Evolutionary conservation across 2,888 invertebrate species (phyloP).

Genomic region (Amitus sp.): DNA sequence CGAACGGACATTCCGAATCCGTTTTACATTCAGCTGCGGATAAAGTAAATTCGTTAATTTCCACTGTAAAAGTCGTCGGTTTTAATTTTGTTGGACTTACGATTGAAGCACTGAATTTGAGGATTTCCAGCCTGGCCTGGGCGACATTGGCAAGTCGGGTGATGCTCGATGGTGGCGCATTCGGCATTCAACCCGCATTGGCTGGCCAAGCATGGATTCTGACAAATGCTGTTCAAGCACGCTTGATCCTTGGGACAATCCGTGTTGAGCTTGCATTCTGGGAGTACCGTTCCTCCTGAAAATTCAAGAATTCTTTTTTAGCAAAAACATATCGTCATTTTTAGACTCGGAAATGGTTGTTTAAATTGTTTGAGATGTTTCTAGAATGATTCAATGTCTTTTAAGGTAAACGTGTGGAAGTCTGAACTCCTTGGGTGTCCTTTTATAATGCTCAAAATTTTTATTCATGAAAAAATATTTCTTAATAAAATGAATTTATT

Average conservation of each 20-base stretch:
- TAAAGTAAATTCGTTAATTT: too few species aligned
- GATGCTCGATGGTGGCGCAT: conserved; percentile 80
- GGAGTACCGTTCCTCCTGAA: conserved; percentile 65
- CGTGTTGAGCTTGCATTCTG: conserved; percentile 78
- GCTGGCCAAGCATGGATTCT: conserved; percentile 83
- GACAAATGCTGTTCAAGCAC: conserved; percentile 82
- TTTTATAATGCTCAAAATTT: too few species aligned
- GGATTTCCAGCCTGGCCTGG: conserved; percentile 90
- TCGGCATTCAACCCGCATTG: conserved; percentile 85
- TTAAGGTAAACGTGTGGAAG: too few species aligned
- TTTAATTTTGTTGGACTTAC: conserved; percentile 73
- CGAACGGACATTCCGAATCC: conserved; percentile 85
- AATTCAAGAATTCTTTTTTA: too few species aligned
- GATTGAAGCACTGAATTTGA: conserved; percentile 84
- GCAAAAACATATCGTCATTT: too few species aligned
- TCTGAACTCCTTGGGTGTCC: too few species aligned
- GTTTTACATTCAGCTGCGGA: conserved; percentile 81
- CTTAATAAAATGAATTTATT: too few species aligned
- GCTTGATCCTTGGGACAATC: conserved; percentile 83
- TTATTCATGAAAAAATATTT: too few species aligned
- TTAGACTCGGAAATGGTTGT: too few species aligned
- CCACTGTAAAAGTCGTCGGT: too few species aligned
- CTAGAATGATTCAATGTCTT: too few species aligned
- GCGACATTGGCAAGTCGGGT: conserved; percentile 86
- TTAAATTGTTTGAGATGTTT: too few species aligned